Percentiles rank a stretch among this genome's conserved stretches.
Conservation (phyloP, 2,113 vertebrate species). For the Strix aluco region DNA sequence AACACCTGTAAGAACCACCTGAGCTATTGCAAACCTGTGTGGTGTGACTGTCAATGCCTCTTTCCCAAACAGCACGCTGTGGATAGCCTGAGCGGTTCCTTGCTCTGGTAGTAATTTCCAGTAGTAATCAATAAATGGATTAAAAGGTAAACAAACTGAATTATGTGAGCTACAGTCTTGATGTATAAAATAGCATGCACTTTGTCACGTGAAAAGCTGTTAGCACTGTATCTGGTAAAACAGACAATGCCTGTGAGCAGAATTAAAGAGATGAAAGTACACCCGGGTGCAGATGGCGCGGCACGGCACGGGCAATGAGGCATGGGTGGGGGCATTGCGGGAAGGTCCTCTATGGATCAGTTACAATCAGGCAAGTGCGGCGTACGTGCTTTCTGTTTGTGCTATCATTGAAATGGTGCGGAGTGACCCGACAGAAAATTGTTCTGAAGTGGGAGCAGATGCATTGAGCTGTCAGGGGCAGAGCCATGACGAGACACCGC, state of each 20-base stretch:
- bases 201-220: not conserved
- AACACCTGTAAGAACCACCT: not conserved
- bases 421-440: slow-evolving; percentile 32
- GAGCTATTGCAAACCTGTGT: not conserved
- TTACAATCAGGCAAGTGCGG: not conserved
- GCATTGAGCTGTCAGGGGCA: slow-evolving; percentile 63
- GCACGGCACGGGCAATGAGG: rapidly evolving
- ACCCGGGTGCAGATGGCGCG: not conserved
- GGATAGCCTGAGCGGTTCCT: not conserved
- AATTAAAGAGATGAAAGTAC: slow-evolving; percentile 15
- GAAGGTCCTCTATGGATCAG: not conserved
- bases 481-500: slow-evolving; percentile 17
- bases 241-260: not conserved
- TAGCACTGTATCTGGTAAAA: not conserved
- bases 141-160: not conserved
- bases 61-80: not conserved
- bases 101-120: not conserved
- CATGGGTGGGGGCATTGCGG: not conserved
- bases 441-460: slow-evolving; percentile 42
- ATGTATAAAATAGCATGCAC: not conserved
- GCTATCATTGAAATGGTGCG: not conserved
- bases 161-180: not conserved
- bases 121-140: not conserved
- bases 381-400: not conserved
- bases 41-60: not conserved